Conservation (phyloP, 2,113 vertebrate species). For the Colistium nudipinnis region DNA sequence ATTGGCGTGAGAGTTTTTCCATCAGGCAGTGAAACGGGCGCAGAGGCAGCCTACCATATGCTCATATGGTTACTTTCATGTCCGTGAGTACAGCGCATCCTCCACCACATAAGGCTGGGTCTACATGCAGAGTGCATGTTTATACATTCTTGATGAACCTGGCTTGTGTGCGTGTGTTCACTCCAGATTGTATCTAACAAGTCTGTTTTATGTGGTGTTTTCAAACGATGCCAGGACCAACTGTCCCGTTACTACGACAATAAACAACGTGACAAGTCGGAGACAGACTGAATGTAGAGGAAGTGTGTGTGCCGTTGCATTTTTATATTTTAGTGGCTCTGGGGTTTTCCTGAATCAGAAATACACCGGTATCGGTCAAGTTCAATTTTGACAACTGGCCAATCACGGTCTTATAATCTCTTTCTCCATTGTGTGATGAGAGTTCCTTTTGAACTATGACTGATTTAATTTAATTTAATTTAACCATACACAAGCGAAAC, state of each 20-base stretch:
- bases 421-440: no score
- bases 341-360: no score
- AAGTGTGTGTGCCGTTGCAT: constrained; percentile 18
- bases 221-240: background rate
- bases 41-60: constrained; percentile 33
- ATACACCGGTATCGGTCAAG: no score
- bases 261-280: constrained; percentile 10
- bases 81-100: constrained; percentile 11
- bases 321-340: constrained; percentile 47
- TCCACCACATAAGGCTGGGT: constrained; percentile 11
- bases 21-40: constrained; percentile 37
- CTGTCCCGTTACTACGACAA: no score
- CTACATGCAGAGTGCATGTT: background rate
- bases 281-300: constrained; percentile 7
- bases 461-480: no score
- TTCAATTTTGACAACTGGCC: no score
- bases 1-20: constrained; percentile 36
- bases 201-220: background rate
- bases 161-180: background rate
- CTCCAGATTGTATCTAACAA: background rate
- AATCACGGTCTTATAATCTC: no score
- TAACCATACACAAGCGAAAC: no score
- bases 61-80: constrained; percentile 8
- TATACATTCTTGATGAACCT: constrained; percentile 10
- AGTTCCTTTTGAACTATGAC: no score